Evolutionary conservation across 2,113 vertebrate genomes (phyloP), one percentile per base, ranked within the genome.

Genomic region (Mormyrus iriodes): DNA sequence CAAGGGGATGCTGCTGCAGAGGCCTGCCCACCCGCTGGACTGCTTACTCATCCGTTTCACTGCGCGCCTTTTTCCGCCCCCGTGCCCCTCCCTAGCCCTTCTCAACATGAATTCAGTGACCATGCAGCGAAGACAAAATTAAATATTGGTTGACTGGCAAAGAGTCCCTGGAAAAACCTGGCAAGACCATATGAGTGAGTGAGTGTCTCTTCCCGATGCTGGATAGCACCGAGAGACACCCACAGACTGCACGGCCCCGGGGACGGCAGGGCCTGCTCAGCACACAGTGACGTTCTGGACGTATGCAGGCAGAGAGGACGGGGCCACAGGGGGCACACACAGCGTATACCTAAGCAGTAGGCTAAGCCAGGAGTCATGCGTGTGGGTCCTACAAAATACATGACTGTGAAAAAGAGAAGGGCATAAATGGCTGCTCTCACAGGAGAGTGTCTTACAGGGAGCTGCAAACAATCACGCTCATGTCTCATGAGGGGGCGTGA

Each of bases 1-100:
- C 87, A 19, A 89, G 85, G 90, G 88, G 89, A 90, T 89, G 89
- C 89, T 55, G 87, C 53, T 39, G 85, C 21, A 90, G 49, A 88
- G 73, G 51, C 27, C 35, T 51, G 48, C 85, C 49, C 51, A 31
- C 85, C 49, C 85, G 6, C 73, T 39, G 15, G 51, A 39, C 51
- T 55, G 49, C 51, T 55, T 53, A 55, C 49, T 86, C 85, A 19
- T 55, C 51, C 31, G 46, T 82, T 61, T 52, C 69, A 82, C 49
- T 31, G 19, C 5, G 0, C 5, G 10, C 12, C 12, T 48, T 73
- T 49, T 27, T 27, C 87, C 24, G 2, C 55, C 61, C n/a, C 13
- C 12, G 2, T 17, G 42, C 44, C 39, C 46, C 46, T 13, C 58
- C n/a, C 24, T n/a, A 83, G 31, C n/a, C 19, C 35, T 48, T 31